phyloP scores from a whole-genome alignment of 2,113 vertebrate species.

The Kryptolebias marmoratus region DNA sequence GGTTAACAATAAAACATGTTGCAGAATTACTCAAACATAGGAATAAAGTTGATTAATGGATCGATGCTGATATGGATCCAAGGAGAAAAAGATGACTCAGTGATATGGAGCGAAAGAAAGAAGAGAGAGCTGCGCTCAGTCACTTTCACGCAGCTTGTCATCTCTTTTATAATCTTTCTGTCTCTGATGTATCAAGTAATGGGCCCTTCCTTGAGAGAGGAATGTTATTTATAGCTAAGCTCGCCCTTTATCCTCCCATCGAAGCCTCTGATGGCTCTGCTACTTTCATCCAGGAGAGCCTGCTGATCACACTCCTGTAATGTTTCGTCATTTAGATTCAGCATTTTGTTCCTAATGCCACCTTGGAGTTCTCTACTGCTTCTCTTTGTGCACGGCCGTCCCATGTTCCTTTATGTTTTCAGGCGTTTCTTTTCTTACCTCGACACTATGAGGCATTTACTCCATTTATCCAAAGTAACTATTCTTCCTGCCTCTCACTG shows the following conservation, averaged over 20 bases:
- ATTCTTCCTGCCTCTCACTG: slow-evolving; percentile 9
- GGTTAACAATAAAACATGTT: background rate
- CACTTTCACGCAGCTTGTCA: slow-evolving; percentile 3
- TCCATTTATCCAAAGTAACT: slow-evolving; percentile 7
- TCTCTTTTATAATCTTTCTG: slow-evolving; percentile 17
- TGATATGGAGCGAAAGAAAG: background rate
- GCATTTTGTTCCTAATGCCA: background rate
- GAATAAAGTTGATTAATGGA: background rate
- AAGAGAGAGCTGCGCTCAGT: background rate
- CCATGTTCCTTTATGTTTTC: background rate
- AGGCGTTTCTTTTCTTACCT: slow-evolving; percentile 8
- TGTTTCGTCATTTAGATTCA: slow-evolving; percentile 19
- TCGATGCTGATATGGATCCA: slow-evolving; percentile 1
- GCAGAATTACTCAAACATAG: background rate
- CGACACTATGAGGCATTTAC: slow-evolving; percentile 23
- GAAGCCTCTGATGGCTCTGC: background rate
- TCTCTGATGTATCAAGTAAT: slow-evolving; percentile 9
- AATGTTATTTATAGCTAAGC: slow-evolving; percentile 33
- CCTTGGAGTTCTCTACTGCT: background rate
- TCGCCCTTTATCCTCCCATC: slow-evolving; percentile 27
- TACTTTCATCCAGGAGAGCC: slow-evolving; percentile 29
- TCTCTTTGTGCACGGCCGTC: background rate
- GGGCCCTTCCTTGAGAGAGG: slow-evolving; percentile 17
- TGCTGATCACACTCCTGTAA: slow-evolving; percentile 3
- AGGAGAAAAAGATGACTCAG: background rate